These are phyloP conservation scores for Dysidea cf. avara DNA, from an alignment of 37 sponge, comb jelly and placozoan species.

Conservation along the genomic window DNA sequence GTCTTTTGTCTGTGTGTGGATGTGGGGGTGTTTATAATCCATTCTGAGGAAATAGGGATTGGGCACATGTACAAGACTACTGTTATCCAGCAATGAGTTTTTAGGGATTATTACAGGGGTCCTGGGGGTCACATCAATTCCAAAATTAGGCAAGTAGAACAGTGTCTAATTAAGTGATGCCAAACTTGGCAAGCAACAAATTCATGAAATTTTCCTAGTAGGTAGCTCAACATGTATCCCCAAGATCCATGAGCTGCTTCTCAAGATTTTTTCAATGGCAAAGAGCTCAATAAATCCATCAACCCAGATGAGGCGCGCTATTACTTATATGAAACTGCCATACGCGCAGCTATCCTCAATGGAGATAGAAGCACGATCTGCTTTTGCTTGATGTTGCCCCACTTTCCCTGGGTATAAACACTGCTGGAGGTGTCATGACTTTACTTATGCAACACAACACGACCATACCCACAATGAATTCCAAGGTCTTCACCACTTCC, in stretches of 20 bases:
- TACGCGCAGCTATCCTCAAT: conserved; percentile 60
- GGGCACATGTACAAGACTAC: no score
- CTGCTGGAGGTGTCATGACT: conserved; percentile 60
- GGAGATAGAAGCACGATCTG: conserved; percentile 54
- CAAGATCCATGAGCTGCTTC: conserved; percentile 44
- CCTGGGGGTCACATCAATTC: no score
- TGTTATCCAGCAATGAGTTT: no score
- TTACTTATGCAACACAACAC: conserved; percentile 49
- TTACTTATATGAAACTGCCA: conserved; percentile 59
- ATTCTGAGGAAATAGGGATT: no score
- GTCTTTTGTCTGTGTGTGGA: no score
- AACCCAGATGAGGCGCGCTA: conserved; percentile 69
- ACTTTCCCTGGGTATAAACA: conserved; percentile 52
- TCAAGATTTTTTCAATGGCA: conserved; percentile 50
- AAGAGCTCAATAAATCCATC: conserved; percentile 55
- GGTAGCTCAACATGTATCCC: conserved; percentile 67
- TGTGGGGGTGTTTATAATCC: no score
- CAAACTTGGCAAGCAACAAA: conserved; percentile 16
- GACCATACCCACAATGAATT: conserved; percentile 47
- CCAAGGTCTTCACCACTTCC: conserved; percentile 51
- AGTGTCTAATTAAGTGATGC: no score
- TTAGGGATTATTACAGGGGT: no score
- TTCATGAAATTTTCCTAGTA: conserved; percentile 58
- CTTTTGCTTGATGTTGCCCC: conserved; percentile 56
- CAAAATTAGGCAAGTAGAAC: no score